Conservation (phyloP, 2,113 vertebrate species). For the Scatophagus argus region DNA sequence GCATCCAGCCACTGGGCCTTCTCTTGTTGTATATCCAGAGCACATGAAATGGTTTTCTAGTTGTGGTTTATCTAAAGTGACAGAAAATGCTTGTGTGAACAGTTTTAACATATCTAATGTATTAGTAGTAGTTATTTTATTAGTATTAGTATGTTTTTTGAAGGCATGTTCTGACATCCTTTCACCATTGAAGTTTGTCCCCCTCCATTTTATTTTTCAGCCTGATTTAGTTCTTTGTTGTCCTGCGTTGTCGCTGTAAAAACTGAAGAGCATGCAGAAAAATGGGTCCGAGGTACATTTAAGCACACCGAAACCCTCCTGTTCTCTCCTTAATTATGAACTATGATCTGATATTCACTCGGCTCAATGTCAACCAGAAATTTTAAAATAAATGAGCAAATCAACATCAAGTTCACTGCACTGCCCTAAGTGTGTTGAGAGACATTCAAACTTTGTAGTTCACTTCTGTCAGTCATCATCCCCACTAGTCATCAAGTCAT, state of each 20-base stretch:
- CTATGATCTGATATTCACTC: not conserved
- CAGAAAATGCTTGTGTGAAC: not conserved
- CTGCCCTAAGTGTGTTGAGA: not conserved
- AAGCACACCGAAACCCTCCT: not conserved
- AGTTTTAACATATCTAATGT: not conserved
- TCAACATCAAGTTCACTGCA: conserved; percentile 10
- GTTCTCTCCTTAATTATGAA: not conserved
- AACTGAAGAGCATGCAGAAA: not conserved
- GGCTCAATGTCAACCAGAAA: not conserved
- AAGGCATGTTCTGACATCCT: not conserved
- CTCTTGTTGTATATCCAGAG: not conserved
- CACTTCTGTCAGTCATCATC: conserved; percentile 41
- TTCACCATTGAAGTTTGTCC: not conserved
- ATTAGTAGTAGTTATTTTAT: no score
- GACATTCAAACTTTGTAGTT: conserved; percentile 4
- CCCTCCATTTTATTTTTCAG: not conserved
- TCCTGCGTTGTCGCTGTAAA: not conserved
- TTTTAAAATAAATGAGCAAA: not conserved
- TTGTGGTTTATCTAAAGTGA: not conserved
- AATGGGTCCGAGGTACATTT: not conserved
- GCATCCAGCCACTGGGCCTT: not conserved
- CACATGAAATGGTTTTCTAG: not conserved
- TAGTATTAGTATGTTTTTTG: not conserved
- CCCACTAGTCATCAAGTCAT: conserved; percentile 10
- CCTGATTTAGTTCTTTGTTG: not conserved